A percentile compares a stretch with the other conserved stretches of the same genome.
Evolutionary conservation across 2,888 invertebrate genomes (phyloP).

Genomic region (Ferrisia virgata): DNA sequence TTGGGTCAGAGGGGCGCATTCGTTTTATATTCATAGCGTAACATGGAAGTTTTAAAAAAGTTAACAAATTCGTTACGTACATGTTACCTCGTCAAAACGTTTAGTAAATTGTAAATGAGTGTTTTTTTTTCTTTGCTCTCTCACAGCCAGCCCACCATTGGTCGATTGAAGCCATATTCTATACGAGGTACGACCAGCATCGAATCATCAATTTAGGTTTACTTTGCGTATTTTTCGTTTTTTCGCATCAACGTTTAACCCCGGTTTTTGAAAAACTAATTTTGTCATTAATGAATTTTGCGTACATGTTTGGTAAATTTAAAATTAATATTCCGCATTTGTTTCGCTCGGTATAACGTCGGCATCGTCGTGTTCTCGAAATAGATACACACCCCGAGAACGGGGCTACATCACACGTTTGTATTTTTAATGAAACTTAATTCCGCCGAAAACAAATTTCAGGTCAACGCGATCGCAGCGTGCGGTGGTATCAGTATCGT

Average conservation of each 20-base stretch:
- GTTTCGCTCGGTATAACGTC: neutral
- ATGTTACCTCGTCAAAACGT: slow-evolving; percentile 21
- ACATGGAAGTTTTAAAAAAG: neutral
- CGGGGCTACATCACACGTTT: neutral
- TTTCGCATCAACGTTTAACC: neutral
- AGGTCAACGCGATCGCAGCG: neutral
- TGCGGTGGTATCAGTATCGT: no score
- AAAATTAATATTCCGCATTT: slow-evolving; percentile 30
- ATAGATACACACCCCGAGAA: neutral
- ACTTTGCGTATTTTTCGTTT: no score
- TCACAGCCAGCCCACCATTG: neutral
- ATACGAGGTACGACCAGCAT: neutral
- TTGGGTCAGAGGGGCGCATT: no score
- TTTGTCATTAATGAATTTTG: slow-evolving; percentile 20
- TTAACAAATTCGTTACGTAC: slow-evolving; percentile 6
- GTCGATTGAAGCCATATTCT: neutral
- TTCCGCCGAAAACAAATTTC: neutral
- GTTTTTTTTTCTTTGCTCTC: neutral
- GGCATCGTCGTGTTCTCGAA: neutral
- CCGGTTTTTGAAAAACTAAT: neutral
- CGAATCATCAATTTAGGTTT: neutral
- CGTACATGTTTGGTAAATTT: slow-evolving; percentile 20
- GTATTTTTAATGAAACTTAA: neutral
- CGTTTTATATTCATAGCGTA: neutral
- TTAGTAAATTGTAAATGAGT: slow-evolving; percentile 2